Evolutionary conservation across 2,113 vertebrate genomes (phyloP), one percentile per base, ranked within the genome.

Genomic region (Corydoras sp.): DNA sequence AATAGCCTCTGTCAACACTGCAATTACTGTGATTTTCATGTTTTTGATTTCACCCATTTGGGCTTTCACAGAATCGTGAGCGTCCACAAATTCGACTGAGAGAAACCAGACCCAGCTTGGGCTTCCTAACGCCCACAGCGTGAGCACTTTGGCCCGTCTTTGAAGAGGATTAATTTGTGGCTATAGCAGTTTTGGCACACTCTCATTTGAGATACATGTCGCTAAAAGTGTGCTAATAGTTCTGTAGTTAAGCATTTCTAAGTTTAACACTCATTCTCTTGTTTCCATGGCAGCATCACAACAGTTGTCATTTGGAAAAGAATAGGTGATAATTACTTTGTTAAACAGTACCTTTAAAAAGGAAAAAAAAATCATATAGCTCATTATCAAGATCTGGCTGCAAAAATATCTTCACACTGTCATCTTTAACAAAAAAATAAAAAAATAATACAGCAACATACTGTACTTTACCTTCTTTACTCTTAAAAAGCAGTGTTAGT

Each of bases 271-370:
- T 58, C 68, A 15, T 72, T 69, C 63, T 68, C 35, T 43, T 69
- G 72, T 79, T 83, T 60, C 77, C 69, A 76, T 67, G 67, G 73
- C 62, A 75, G 71, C 54, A 10, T 73, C 53, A 69, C 73, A 78
- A 76, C 75, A 81, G 70, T 64, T 76, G 75, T 77, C 77, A 81
- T 58, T 73, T 76, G 70, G 77, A 76, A 76, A 73, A 79, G 74
- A 79, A 79, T 79, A 76, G 13, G 62, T 76, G 73, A 70, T 80
- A 77, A 80, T 80, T 80, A 80, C 75, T 74, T 77, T 75, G 69
- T 77, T 76, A 77, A 80, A 80, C 75, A 77, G 69, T 62, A 65
- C 65, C 72, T 50, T 24, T 43, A 65, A 59, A 69, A 59, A 35
- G 35, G 35, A 8, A 8, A 43, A 43, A 43, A 43, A 43, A 43